Base-by-base conservation (phyloP, 64 coral and sea anemone species). In the Acropora yongei region DNA sequence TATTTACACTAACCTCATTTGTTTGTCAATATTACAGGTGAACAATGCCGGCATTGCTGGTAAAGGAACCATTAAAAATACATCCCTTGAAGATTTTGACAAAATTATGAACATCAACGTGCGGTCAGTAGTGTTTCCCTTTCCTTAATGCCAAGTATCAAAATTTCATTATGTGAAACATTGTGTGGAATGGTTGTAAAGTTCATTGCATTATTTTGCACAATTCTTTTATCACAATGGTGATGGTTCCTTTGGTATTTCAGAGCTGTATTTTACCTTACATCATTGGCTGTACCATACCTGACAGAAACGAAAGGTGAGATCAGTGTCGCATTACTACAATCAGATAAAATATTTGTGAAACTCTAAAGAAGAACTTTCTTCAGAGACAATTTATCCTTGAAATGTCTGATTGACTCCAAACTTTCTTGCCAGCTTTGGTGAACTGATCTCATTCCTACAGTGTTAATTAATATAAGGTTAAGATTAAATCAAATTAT, bases 291-390 rank as follows among this genome's bases (percentile, higher is more conserved):
- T 47, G 91, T 93, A 11, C 91, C 91, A 45, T 76, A 93, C 49
- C 91, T 93, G 41, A 93, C 65, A n/a, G 58, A 88, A 75, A 93
- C 91, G 53, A 48, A 93, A 88, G 91, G 91, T 93, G 84, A 60
- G 17, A 14, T 87, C 8, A 42, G 39, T 45, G 30, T 30, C 30
- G 30, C 51, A 55, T 55, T 7, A 55, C 5, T 55, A 55, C 51
- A 55, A 55, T 55, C 0, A 55, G 10, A 55, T 55, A 10, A 55
- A 55, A 5, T 55, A 0, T 55, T 55, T 55, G 51, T 55, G 10
- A 5, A 55, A 55, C 6, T 10, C 10, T 8, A 2, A 55, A 55
- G 3, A 10, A 55, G 10, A 55, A 55, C 10, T 55, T 10, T 55
- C 6, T 8, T 5, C 50, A 53, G 50, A 53, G 50, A 53, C 50